Conservation (phyloP, 2,113 vertebrate species). For the Syngnathoides biaculeatus region DNA sequence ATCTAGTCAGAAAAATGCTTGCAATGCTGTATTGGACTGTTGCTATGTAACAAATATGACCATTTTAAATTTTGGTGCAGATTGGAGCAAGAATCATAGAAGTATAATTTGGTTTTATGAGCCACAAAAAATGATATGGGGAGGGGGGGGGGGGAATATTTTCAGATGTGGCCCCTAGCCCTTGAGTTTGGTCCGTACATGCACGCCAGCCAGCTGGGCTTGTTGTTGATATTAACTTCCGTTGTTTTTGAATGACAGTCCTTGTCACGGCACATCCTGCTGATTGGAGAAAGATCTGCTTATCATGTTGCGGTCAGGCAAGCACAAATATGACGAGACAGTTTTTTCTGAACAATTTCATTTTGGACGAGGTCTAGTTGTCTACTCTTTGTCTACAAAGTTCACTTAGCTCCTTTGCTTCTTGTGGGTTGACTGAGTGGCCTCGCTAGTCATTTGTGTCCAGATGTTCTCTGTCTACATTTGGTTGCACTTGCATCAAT, state of each 20-base stretch:
- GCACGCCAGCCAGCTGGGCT: too few species aligned
- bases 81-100: too few species aligned
- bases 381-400: not conserved
- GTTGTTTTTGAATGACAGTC: not conserved
- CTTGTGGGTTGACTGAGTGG: not conserved
- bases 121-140: too few species aligned
- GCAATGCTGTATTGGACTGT: too few species aligned
- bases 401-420: not conserved
- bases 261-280: not conserved
- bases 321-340: too few species aligned
- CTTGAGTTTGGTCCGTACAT: too few species aligned
- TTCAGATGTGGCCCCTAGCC: too few species aligned
- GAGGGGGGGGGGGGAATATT: too few species aligned
- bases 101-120: too few species aligned
- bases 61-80: too few species aligned
- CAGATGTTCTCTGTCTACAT: conserved; percentile 1
- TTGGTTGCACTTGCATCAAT: not conserved
- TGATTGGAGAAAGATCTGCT: not conserved
- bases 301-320: not conserved
- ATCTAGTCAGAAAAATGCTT: too few species aligned
- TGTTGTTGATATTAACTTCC: not conserved
- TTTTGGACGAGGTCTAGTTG: not conserved
- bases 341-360: not conserved
- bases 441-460: not conserved
- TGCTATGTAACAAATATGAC: too few species aligned